Conservation (phyloP, 2,113 vertebrate species). For the Platysteira castanea region DNA sequence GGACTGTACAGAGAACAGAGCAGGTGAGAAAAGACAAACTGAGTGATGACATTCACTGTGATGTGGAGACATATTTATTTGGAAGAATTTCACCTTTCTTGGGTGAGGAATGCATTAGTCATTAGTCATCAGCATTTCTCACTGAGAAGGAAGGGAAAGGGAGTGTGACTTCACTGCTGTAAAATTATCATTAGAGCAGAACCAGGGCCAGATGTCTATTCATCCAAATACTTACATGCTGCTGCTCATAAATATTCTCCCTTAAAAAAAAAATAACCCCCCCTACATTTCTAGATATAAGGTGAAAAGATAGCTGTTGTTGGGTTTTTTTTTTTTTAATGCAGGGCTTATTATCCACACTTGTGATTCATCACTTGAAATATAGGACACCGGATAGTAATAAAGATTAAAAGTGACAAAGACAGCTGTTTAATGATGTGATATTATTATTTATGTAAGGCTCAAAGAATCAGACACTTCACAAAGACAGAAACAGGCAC, state of each 20-base stretch:
- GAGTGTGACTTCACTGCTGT: not conserved
- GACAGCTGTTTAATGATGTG: not conserved
- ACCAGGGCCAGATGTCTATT: not conserved
- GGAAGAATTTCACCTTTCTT: conserved; percentile 1
- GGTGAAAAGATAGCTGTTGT: not conserved
- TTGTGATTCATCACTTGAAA: not conserved
- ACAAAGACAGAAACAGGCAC: not conserved
- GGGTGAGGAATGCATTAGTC: not conserved
- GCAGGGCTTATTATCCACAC: not conserved
- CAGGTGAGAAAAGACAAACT: not conserved
- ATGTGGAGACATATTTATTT: not conserved
- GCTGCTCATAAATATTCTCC: not conserved
- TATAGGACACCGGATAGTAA: not conserved
- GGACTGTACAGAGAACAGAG: not conserved
- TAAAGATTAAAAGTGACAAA: conserved; percentile 18
- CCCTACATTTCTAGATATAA: not conserved
- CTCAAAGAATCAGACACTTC: not conserved
- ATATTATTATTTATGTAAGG: conserved; percentile 22
- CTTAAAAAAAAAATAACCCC: not conserved
- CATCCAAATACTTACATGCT: not conserved
- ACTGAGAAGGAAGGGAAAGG: not conserved
- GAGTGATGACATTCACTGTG: not conserved
- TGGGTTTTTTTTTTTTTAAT: not conserved
- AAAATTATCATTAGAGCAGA: conserved; percentile 4
- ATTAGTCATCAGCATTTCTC: conserved; percentile 17